These are phyloP conservation scores for Etheostoma nigrum DNA, from an alignment of 2,797 vertebrate species.

Conservation along the genomic window DNA sequence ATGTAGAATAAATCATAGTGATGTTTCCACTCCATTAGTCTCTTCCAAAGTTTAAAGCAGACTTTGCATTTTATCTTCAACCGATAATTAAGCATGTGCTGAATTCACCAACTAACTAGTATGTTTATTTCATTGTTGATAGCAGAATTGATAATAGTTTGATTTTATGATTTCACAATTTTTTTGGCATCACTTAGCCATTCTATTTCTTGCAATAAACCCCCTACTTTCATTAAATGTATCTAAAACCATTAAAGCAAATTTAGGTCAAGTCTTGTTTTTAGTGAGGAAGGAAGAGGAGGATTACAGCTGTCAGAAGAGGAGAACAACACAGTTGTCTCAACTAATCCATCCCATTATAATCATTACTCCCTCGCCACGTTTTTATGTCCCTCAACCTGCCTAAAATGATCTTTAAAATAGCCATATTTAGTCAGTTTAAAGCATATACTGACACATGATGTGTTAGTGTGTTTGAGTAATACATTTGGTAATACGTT, in stretches of 20 bases:
- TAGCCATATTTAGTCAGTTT: neutral
- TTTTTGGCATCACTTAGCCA: neutral
- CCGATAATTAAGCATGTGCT: neutral
- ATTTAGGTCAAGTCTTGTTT: slow-evolving; percentile 65
- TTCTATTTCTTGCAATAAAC: slow-evolving; percentile 26
- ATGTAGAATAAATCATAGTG: slow-evolving; percentile 1
- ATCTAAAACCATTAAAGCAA: slow-evolving; percentile 45
- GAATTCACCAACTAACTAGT: neutral
- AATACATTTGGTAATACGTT: no score
- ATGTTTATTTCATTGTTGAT: neutral
- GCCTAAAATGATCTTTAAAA: slow-evolving; percentile 6
- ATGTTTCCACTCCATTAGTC: neutral
- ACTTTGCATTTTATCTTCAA: slow-evolving; percentile 6
- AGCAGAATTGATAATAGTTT: neutral
- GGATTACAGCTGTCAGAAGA: slow-evolving; percentile 50
- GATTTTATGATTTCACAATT: slow-evolving; percentile 12
- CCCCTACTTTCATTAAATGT: slow-evolving; percentile 21
- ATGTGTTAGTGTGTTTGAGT: neutral
- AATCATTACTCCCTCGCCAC: slow-evolving; percentile 29
- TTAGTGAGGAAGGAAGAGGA: slow-evolving; percentile 44
- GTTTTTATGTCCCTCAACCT: slow-evolving; percentile 33
- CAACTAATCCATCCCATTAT: slow-evolving; percentile 50
- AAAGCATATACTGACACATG: slow-evolving; percentile 8
- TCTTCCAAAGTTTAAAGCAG: neutral
- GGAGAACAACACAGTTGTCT: slow-evolving; percentile 33